Percentiles rank a stretch among this genome's conserved stretches.
phyloP scores from a whole-genome alignment of 2,888 invertebrate genomes.

The Drosophila mayaguana region DNA sequence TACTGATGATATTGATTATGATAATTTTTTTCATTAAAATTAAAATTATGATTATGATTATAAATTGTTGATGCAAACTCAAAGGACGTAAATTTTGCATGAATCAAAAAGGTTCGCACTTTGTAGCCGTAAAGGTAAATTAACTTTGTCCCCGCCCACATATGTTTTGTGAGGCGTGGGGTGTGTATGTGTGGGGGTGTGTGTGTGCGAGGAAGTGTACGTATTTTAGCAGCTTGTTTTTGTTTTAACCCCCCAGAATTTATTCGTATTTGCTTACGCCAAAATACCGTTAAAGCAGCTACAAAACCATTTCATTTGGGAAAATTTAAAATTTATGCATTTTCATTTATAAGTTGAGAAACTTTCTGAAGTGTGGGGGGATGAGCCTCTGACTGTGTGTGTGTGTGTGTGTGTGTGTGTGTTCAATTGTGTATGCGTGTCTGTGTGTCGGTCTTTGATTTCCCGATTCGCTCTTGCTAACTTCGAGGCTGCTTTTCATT shows the following conservation, averaged over 20 bases:
- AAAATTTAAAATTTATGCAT: constrained; percentile 74
- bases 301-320: constrained; percentile 56
- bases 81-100: neutral
- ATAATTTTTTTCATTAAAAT: constrained; percentile 8
- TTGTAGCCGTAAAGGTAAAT: constrained; percentile 25
- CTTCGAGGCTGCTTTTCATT: constrained; percentile 30
- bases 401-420: constrained; percentile 3
- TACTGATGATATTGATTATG: neutral
- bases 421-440: constrained; percentile 5
- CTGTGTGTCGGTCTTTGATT: constrained; percentile 31
- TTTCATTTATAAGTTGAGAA: constrained; percentile 60
- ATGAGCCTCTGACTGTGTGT: too few species aligned
- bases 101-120: constrained; percentile 13
- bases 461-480: constrained; percentile 19
- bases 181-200: neutral
- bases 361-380: constrained; percentile 20
- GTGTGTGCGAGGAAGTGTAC: neutral
- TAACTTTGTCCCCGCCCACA: constrained; percentile 22
- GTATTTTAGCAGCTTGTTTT: neutral
- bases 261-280: constrained; percentile 66
- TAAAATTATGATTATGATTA: constrained; percentile 7
- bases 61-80: constrained; percentile 8
- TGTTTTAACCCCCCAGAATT: constrained; percentile 50
- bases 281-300: constrained; percentile 71
- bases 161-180: neutral